Evolutionary conservation across 2,113 vertebrate species (phyloP).

Genomic region (Odobenus rosmarus): DNA sequence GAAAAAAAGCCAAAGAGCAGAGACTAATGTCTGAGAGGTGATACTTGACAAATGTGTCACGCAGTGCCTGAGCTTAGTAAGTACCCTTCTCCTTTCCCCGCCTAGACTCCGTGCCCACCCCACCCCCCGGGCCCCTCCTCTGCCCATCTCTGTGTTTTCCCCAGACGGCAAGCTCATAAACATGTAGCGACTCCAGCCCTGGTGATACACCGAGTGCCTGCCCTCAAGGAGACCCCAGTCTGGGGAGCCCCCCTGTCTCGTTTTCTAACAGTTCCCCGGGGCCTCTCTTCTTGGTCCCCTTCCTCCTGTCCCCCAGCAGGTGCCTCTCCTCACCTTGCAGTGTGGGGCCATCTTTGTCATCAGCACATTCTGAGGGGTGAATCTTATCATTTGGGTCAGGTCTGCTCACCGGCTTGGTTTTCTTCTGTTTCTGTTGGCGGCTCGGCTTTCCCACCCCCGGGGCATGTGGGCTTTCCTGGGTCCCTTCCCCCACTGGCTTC

Average conservation of each 20-base stretch:
- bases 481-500: conserved; percentile 61
- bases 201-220: background rate
- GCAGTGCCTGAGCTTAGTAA: background rate
- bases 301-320: background rate
- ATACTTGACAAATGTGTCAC: background rate
- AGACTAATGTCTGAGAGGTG: background rate
- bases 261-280: background rate
- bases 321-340: background rate
- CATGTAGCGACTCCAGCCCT: background rate
- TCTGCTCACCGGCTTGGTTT: background rate
- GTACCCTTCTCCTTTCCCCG: background rate
- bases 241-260: background rate
- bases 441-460: background rate
- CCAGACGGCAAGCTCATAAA: background rate
- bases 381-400: background rate
- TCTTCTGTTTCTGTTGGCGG: background rate
- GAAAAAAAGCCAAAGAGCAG: background rate
- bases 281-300: background rate
- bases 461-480: conserved; percentile 61
- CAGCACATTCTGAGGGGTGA: background rate
- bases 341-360: background rate
- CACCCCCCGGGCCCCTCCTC: accelerated
- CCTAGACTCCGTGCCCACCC: too few relatives aligned
- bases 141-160: background rate
- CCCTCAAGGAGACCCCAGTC: background rate